Base-by-base conservation (phyloP, 2,888 invertebrate species). In the Tromatobia lineatoria region DNA sequence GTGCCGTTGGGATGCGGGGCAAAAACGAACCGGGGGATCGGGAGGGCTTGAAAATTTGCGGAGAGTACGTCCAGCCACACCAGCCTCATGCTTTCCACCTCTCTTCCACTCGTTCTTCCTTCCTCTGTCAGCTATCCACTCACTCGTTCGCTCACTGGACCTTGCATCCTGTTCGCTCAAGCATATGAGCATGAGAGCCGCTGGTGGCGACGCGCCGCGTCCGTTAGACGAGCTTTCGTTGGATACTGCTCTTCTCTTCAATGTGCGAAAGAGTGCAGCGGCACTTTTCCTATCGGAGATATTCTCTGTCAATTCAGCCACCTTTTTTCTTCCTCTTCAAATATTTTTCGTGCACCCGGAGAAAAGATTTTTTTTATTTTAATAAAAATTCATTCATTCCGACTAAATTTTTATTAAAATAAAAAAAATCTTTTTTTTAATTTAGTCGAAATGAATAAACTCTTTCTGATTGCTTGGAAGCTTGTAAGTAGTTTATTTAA, bases 31-130 rank as follows among this genome's bases (percentile, higher is more conserved):
- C 83, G 64, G 88, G 86, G 89, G 89, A 88, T 88, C 82, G 86
- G 66, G 69, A 7, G n/a, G 64, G 89, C 88, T 91, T 90, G 91
- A 91, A 91, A 92, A 91, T 92, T 92, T 92, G 91, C 90, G 91
- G 91, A 92, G 90, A 92, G 91, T 90, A 59, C 82, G 75, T 69
- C 89, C 90, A 91, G 91, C 90, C 90, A 88, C 87, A 87, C 86
- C 82, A 61, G 64, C 61, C 80, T 66, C 82, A 50, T 78, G 74
- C 61, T 81, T 64, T 82, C 67, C 78, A 42, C 66, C 61, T 73
- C 82, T 85, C 73, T 80, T 57, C 71, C 83, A 67, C 85, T 66
- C 79, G 54, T 81, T 57, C 59, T 81, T 71, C 80, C 76, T 71
- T 66, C 70, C 74, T 57, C 75, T 73, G 54, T 70, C 52, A 47